Conservation (phyloP, 2,113 vertebrate genomes). For the Diadophis punctatus region DNA sequence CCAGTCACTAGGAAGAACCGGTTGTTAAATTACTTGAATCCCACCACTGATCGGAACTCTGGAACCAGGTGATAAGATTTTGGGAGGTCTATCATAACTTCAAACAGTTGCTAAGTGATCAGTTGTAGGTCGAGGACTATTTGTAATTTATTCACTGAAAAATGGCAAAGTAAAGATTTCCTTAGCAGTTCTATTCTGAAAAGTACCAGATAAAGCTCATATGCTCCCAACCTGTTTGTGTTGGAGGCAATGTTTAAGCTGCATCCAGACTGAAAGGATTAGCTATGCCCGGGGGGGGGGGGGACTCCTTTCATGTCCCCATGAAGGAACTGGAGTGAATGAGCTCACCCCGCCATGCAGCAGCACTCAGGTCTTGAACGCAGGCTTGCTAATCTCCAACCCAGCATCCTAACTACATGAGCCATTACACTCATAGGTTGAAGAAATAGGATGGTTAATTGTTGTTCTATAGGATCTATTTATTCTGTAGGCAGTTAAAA, state of each 20-base stretch:
- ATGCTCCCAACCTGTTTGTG: background rate
- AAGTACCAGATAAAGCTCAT: background rate
- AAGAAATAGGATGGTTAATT: background rate
- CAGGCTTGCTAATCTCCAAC: background rate
- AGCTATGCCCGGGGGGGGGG: accelerated
- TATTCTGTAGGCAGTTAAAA: background rate
- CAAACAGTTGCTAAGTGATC: background rate
- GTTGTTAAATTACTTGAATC: too few relatives aligned
- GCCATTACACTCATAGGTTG: background rate
- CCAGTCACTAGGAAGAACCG: too few relatives aligned
- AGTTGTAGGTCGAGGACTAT: background rate
- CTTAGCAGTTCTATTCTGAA: background rate
- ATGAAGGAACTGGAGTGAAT: background rate
- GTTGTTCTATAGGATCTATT: background rate
- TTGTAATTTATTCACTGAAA: background rate
- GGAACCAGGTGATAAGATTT: background rate
- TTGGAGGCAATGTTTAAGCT: too few relatives aligned
- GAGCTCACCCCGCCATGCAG: background rate
- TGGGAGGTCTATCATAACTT: background rate
- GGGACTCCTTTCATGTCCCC: background rate
- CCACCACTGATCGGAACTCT: background rate
- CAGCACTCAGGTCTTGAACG: background rate
- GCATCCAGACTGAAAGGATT: background rate
- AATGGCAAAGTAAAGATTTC: background rate
- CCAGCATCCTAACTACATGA: background rate